Evolutionary conservation across 2,113 vertebrate species (phyloP), one percentile per base, ranked within the genome.

Genomic region (Rhinoderma darwinii): DNA sequence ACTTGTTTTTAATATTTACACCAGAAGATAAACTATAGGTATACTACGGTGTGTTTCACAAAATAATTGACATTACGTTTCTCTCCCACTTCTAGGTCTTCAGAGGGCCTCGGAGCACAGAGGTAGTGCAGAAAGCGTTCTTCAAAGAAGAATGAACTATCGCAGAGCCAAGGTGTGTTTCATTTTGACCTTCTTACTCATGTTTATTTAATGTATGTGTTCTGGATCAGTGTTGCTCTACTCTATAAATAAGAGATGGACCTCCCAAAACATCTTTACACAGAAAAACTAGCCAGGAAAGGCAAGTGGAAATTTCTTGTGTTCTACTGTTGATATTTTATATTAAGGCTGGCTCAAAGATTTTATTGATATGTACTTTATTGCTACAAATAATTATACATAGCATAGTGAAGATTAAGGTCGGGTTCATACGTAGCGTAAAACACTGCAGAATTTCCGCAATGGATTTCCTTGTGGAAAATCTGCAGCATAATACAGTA

Each of bases 111-210:
- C 94, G 18, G 93, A 94, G 86, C 92, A 92, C 0, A 56, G 90
- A 51, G 89, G 88, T 86, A 85, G 79, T 82, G 89, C 93, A 0
- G 96, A 96, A 30, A 90, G 89, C 66, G 91, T 90, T 0, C 84
- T 84, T 0, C 89, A 91, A 50, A 94, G 91, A 27, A 93, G 93
- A 63, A 89, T 89, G 51, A 94, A 91, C 91, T 96, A 92, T 93
- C 93, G 94, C 88, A 96, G 95, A 86, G 96, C 95, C 90, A 96
- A 95, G 93, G 94, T 94, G 90, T 73, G 59, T 39, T 39, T 10
- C 14, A 59, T 25, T 59, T 80, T 54, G 5, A 79, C n/a, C 44
- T 44, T 2, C 63, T 87, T 5, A 5, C 0, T 0, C 12, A 32
- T 82, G 27, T 27, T 88, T 61, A 0, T 0, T 27, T 35, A 68